phyloP scores from a whole-genome alignment of 1,140 invertebrate genomes.

The Ladona fulva region DNA sequence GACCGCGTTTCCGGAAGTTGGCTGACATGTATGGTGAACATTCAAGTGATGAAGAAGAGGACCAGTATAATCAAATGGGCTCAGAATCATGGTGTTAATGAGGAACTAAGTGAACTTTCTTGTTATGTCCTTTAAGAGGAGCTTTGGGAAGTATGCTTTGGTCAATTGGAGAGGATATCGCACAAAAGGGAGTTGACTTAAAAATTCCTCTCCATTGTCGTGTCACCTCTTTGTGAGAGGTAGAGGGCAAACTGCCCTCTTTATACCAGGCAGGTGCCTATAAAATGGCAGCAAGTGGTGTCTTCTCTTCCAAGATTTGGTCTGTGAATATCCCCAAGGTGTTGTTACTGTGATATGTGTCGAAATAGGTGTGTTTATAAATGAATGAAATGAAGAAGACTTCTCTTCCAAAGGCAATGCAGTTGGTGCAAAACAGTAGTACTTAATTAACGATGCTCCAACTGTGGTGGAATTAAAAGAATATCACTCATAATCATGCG shows the following conservation, averaged over 20 bases:
- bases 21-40: constrained; percentile 96
- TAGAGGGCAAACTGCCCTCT: background rate
- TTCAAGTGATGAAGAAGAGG: constrained; percentile 67
- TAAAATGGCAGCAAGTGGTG: background rate
- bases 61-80: constrained; percentile 33
- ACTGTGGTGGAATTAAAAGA: background rate
- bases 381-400: background rate
- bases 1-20: constrained; percentile 89
- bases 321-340: background rate
- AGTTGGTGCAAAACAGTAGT: background rate
- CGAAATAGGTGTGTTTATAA: background rate
- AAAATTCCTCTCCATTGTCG: background rate
- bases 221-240: background rate
- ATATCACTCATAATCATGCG: background rate
- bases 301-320: background rate
- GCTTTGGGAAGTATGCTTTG: background rate
- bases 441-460: background rate
- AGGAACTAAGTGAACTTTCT: background rate
- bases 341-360: constrained; percentile 1
- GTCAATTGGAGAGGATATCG: background rate
- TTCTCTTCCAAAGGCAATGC: background rate
- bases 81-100: constrained; percentile 20
- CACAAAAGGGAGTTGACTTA: background rate
- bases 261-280: background rate
- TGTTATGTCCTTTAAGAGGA: background rate